Base-by-base conservation (phyloP, 2,797 vertebrate genomes). In the Lagodon rhomboides region DNA sequence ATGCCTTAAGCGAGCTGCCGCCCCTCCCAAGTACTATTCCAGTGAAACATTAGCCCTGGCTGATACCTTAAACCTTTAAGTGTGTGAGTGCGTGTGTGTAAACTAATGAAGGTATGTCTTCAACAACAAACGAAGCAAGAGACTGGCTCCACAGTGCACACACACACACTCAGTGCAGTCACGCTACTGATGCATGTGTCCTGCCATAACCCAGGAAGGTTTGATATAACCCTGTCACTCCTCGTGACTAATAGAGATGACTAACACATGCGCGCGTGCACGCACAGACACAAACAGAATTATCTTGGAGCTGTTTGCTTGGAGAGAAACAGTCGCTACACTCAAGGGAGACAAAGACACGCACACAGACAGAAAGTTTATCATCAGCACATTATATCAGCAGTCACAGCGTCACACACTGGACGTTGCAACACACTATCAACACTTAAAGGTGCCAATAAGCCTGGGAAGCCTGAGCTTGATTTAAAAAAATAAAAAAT, bases 41-140 rank as follows among this genome's bases (percentile, higher is more conserved):
- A 72, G 89, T 94, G 94, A 92, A 94, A 94, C 91, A 94, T 94
- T 95, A 95, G 92, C 89, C 85, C 71, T 20, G 55, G 79, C 90
- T 74, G 77, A 87, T 89, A 92, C 85, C 84, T 90, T 84, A 91
- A 90, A 92, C 91, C 75, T 79, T 65, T 62, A 54, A 79, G 71
- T 82, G 80, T 76, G 69, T 66, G 79, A 72, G 83, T 77, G 75
- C 68, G 82, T 7, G 23, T 78, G 84, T 80, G 82, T 76, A 75
- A 85, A 89, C 84, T 81, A 85, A 87, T 78, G 77, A 84, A 83
- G 84, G 79, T 81, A 77, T 56, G 73, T 83, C 81, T 82, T 84
- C 47, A 82, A 83, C 79, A 83, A 88, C 89, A 93, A 88, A 93
- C 75, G 78, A 59, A 88, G 73, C 50, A 6, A 69, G 68, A 80